Evolutionary conservation across 2,113 vertebrate genomes (phyloP), one percentile per base, ranked within the genome.

Genomic region (Tor tambroides): DNA sequence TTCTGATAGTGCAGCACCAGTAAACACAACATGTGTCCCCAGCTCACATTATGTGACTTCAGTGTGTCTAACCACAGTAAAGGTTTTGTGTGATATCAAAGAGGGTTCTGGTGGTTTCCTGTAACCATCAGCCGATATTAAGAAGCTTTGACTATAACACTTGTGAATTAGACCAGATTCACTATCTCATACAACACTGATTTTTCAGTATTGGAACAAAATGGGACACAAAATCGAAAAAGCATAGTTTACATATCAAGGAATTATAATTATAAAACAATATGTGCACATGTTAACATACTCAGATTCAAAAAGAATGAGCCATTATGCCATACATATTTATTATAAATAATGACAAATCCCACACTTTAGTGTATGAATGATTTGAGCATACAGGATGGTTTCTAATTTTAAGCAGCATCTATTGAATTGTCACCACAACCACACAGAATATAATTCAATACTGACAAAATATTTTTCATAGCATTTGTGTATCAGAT

Each of bases 31-130:
- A 74, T 84, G 82, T 41, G 49, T 59, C 67, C 82, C 30, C 69
- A 59, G 11, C 30, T 84, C 63, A 43, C 14, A 71, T 83, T 3
- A 51, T 69, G 26, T 32, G 26, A 83, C 80, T 69, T 83, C 41
- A 83, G 43, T 30, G 80, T 28, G 26, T 67, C 7, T 26, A 83
- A 72, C 67, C 82, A 84, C 46, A 41, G 14, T 8, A 84, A 74
- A 74, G 51, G 46, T 74, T 28, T 84, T 49, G 69, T n/a, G 49
- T 49, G 82, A 84, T 74, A 41, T 84, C 67, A 84, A 84, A 84
- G 32, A 63, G 69, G 69, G 30, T 84, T 84, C 46, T 32, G 14
- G 32, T 38, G 26, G 63, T 51, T 83, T 69, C 61, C 23, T n/a
- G 69, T 59, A 72, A 84, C 49, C 69, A 74, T 56, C 82, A 74